These are phyloP conservation scores for Irena cyanogastra DNA, from an alignment of 2,113 vertebrate genomes.

Conservation along the genomic window DNA sequence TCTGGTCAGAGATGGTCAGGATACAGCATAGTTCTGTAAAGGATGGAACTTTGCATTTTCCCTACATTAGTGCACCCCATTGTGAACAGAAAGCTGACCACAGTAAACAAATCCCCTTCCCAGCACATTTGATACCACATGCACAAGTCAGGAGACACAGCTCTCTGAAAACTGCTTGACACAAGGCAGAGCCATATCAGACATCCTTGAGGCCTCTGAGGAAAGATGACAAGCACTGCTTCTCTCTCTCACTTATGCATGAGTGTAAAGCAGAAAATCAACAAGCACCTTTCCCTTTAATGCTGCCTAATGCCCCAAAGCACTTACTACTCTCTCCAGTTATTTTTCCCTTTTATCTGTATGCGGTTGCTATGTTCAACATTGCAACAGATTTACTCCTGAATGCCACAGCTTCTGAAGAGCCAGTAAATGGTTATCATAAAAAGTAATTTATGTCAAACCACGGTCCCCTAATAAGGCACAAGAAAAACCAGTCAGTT, in stretches of 20 bases:
- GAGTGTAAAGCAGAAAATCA: neutral
- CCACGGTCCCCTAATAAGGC: neutral
- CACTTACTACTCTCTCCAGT: neutral
- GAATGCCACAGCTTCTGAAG: neutral
- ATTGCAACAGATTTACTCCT: neutral
- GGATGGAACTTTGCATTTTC: neutral
- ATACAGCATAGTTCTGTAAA: neutral
- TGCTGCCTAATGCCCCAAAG: neutral
- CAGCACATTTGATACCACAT: neutral
- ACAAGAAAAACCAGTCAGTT: neutral
- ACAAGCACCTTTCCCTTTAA: neutral
- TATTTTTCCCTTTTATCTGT: neutral
- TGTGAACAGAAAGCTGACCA: neutral
- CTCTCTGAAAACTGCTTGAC: too few relatives aligned
- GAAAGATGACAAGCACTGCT: neutral
- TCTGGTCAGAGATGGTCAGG: neutral
- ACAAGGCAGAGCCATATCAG: neutral
- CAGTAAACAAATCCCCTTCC: neutral
- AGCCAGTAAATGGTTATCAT: neutral
- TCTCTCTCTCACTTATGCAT: too few relatives aligned
- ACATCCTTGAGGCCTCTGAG: neutral
- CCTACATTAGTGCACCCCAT: neutral
- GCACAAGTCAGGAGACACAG: accelerated
- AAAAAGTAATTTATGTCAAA: neutral
- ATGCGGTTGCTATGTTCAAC: neutral